Evolutionary conservation across 2,888 invertebrate species (phyloP), one percentile per base, ranked within the genome.

Genomic region (Eurytoma adleriae): DNA sequence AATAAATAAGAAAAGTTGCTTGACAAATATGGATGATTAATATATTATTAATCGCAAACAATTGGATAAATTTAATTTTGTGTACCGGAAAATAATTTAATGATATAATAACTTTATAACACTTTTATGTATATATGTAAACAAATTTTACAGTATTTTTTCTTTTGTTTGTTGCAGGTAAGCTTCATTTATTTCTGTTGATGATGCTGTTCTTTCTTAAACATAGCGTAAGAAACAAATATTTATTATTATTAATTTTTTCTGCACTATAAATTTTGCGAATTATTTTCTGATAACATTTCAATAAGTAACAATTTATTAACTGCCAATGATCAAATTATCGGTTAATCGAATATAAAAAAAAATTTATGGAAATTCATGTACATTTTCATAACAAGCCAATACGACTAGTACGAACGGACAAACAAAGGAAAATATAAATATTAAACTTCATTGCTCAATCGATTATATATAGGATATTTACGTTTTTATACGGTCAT

Each of bases 1-100:
- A 67, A 59, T 59, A 78, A 67, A 72, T 67, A 78, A 16, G 50
- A 50, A 20, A 78, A 78, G 50, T 27, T 66, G 59, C 50, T 66
- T 1, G 24, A n/a, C 78, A 67, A 72, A 72, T 54, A 78, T 20
- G 30, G 52, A 61, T 59, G 16, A 24, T 40, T 40, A 40, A 30
- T 59, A 30, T 10, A n/a, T 67, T 78, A n/a, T 59, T 72, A 59
- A 18, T 24, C 24, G 2, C 24, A 20, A 24, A 52, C 20, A 40
- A 16, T 4, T 16, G 18, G 0, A 18, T 20, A 13, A 67, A 20
- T 52, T 50, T 50, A n/a, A 20, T 7, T 67, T 30, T 20, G 7
- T n/a, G 7, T 59, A n/a, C 57, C 3, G 2, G 57, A 1, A 59
- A 20, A n/a, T 18, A 18, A 18, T 57, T 57, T 16, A 18, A 52